These are phyloP conservation scores for Austrolebias charrua DNA, from an alignment of 2,797 vertebrate species.

Conservation along the genomic window DNA sequence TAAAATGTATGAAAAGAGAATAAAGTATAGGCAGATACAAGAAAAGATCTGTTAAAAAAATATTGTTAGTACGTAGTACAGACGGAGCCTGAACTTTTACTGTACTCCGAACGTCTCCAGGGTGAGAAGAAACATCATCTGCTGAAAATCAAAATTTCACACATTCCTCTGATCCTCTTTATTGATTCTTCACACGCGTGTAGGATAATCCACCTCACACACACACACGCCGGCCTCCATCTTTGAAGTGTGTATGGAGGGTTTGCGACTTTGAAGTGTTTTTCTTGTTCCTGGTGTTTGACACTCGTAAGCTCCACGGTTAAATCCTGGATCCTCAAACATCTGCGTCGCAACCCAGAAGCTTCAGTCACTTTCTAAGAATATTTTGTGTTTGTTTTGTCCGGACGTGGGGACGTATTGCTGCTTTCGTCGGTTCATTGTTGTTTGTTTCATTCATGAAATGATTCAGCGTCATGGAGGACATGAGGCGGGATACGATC, in stretches of 20 bases:
- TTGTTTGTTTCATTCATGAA: no score
- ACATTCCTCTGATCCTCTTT: conserved; percentile 53
- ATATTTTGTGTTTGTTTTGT: no score
- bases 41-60: no score
- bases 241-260: conserved; percentile 41
- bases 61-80: no score
- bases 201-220: no score
- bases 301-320: conserved; percentile 27
- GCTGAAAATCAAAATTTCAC: conserved; percentile 13
- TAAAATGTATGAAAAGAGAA: no score
- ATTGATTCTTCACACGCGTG: conserved; percentile 55
- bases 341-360: neutral
- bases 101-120: conserved; percentile 15
- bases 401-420: no score
- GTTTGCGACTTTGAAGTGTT: conserved; percentile 40
- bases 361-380: no score
- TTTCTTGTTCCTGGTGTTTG: conserved; percentile 17
- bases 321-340: conserved; percentile 13
- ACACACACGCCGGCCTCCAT: conserved; percentile 11
- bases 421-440: no score
- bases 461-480: no score
- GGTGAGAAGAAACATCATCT: conserved; percentile 30
- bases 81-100: conserved; percentile 1
- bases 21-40: no score
- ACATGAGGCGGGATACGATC: no score